phyloP scores from a whole-genome alignment of 2,797 vertebrate species.

The Pogoniulus pusillus region DNA sequence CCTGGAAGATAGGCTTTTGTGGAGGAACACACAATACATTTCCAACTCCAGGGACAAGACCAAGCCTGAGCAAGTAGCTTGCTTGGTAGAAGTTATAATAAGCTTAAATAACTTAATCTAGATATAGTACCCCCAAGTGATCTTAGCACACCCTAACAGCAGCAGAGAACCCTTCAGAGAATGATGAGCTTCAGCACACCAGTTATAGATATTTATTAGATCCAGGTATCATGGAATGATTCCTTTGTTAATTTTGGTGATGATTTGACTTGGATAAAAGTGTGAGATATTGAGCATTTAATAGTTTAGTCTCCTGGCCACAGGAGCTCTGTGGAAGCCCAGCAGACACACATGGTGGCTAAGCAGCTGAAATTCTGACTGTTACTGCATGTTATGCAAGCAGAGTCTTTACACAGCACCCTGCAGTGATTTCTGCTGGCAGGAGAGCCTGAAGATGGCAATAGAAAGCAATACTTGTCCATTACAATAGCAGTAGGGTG shows the following conservation, averaged over 20 bases:
- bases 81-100: not conserved
- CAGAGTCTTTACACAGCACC: not conserved
- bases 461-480: not conserved
- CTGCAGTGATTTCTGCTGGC: not conserved
- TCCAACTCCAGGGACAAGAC: not conserved
- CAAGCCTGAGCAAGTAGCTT: conserved; percentile 8
- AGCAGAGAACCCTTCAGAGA: not conserved
- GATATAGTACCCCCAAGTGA: not conserved
- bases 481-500: not conserved
- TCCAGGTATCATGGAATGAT: fast-evolving
- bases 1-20: not conserved
- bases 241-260: not conserved
- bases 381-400: not conserved
- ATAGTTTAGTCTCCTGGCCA: not conserved
- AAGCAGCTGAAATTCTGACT: conserved; percentile 8
- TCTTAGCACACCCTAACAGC: not conserved
- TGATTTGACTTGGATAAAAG: not conserved
- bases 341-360: not conserved
- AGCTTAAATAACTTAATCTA: not conserved
- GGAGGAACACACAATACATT: not conserved
- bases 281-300: not conserved
- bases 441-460: not conserved
- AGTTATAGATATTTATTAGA: not conserved
- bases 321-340: not conserved
- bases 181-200: not conserved